Percentiles rank a stretch among this genome's conserved stretches.
Conservation (phyloP, 30 jellyfish, hydroid and myxozoan species). For the Aurelia aurita region DNA sequence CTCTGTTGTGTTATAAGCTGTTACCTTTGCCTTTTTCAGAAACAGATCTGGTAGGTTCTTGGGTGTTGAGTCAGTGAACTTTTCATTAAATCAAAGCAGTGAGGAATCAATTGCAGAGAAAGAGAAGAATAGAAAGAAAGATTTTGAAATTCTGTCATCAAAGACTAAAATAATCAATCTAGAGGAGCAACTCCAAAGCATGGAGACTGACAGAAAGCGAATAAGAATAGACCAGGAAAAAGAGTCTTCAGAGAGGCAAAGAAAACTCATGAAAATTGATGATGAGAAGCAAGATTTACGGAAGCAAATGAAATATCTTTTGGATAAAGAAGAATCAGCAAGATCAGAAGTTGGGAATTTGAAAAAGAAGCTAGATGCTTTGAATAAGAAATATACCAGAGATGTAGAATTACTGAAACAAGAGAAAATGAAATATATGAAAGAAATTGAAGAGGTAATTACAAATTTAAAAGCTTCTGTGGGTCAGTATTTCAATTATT, state of each 20-base stretch:
- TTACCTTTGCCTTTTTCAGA: slow-evolving; percentile 5
- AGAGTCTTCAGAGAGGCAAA: slow-evolving; percentile 10
- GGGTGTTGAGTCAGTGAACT: slow-evolving; percentile 16
- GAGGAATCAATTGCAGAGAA: slow-evolving; percentile 4
- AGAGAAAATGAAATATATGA: slow-evolving; percentile 20
- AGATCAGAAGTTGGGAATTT: slow-evolving; percentile 30
- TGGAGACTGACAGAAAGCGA: slow-evolving; percentile 64
- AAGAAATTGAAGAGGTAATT: slow-evolving; percentile 55
- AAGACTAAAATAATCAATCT: slow-evolving; percentile 32
- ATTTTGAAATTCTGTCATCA: slow-evolving; percentile 44
- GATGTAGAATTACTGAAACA: slow-evolving; percentile 35
- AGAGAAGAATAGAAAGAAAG: slow-evolving; percentile 25
- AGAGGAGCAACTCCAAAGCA: slow-evolving; percentile 44
- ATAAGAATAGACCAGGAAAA: slow-evolving; percentile 43
- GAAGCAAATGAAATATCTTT: slow-evolving; percentile 29
- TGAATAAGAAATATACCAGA: slow-evolving; percentile 30
- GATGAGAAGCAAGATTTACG: slow-evolving; percentile 49
- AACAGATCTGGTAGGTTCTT: slow-evolving; percentile 31
- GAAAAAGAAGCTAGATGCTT: slow-evolving; percentile 42
- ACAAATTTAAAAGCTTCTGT: too few relatives aligned
- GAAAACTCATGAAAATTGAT: slow-evolving; percentile 41
- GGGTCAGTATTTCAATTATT: too few relatives aligned
- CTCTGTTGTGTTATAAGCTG: too few relatives aligned
- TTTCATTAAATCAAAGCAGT: slow-evolving; percentile 1
- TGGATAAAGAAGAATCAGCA: slow-evolving; percentile 66